phyloP scores from a whole-genome alignment of 2,797 vertebrate genomes.

The Falco rusticolus region DNA sequence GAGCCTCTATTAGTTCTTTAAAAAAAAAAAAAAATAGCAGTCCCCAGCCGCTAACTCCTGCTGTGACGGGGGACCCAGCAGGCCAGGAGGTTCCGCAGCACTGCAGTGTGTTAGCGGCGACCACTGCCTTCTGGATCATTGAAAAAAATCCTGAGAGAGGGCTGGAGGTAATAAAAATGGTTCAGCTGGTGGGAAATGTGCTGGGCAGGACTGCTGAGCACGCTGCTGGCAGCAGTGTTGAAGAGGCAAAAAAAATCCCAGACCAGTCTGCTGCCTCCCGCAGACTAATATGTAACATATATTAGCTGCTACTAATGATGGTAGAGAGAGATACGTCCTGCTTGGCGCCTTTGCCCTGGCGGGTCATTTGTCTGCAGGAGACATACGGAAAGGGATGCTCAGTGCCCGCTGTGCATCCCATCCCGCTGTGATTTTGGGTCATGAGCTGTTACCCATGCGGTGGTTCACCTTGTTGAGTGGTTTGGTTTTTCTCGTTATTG shows the following conservation, averaged over 20 bases:
- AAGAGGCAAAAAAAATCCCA: background rate
- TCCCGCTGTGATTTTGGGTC: background rate
- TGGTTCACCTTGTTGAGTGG: background rate
- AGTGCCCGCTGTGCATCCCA: accelerated
- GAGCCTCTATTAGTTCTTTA: background rate
- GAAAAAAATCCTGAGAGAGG: background rate
- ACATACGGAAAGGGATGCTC: accelerated
- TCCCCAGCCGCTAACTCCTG: background rate
- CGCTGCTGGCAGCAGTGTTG: background rate
- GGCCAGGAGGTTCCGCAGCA: background rate
- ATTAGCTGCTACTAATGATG: background rate
- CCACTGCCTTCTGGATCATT: background rate
- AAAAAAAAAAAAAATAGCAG: background rate
- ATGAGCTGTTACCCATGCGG: background rate
- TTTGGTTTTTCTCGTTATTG: background rate
- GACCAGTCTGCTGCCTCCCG: background rate
- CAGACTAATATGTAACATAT: too few relatives aligned
- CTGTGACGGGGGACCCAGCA: background rate
- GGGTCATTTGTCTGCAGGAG: background rate
- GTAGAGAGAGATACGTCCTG: accelerated
- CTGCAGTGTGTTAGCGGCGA: background rate
- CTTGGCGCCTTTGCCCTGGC: background rate
- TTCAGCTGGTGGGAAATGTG: background rate
- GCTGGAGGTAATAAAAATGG: background rate
- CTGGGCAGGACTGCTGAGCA: background rate